Conservation (phyloP, 2,113 vertebrate genomes). For the Odontesthes bonariensis region DNA sequence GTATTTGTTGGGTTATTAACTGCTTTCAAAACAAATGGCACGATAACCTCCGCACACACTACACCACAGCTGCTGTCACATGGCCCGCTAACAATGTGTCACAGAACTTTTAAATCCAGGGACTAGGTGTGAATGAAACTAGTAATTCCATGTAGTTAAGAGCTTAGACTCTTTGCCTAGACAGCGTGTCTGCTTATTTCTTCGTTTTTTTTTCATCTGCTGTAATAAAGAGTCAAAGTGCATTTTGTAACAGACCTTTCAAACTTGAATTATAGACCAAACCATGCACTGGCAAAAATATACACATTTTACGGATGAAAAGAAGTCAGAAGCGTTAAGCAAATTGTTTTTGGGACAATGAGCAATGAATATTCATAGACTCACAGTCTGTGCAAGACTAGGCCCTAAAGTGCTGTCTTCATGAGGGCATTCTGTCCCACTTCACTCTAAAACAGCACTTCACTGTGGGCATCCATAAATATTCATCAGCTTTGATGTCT, state of each 20-base stretch:
- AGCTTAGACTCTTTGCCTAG: too few relatives aligned
- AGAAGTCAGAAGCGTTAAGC: conserved; percentile 65
- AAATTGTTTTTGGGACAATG: conserved; percentile 82
- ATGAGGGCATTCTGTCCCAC: conserved; percentile 75
- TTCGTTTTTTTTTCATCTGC: neutral
- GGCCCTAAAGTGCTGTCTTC: conserved; percentile 79
- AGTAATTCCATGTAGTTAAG: neutral
- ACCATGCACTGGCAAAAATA: conserved; percentile 49
- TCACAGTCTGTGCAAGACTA: conserved; percentile 64
- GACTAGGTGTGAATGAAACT: neutral
- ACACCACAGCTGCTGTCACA: neutral
- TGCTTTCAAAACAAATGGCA: conserved; percentile 24
- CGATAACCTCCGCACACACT: conserved; percentile 18
- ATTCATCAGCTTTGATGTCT: conserved; percentile 79
- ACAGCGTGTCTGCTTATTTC: neutral
- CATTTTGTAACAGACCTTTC: conserved; percentile 10
- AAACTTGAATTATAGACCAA: conserved; percentile 23
- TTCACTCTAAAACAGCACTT: conserved; percentile 77
- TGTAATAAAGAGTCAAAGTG: conserved; percentile 4
- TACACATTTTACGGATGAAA: conserved; percentile 63
- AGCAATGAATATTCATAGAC: conserved; percentile 79
- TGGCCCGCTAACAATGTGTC: conserved; percentile 25
- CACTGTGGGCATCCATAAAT: conserved; percentile 76
- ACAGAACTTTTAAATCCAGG: conserved; percentile 18
- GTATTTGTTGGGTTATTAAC: conserved; percentile 42